These are phyloP conservation scores for Apeira syringaria DNA, from an alignment of 2,888 invertebrate species.

Conservation along the genomic window DNA sequence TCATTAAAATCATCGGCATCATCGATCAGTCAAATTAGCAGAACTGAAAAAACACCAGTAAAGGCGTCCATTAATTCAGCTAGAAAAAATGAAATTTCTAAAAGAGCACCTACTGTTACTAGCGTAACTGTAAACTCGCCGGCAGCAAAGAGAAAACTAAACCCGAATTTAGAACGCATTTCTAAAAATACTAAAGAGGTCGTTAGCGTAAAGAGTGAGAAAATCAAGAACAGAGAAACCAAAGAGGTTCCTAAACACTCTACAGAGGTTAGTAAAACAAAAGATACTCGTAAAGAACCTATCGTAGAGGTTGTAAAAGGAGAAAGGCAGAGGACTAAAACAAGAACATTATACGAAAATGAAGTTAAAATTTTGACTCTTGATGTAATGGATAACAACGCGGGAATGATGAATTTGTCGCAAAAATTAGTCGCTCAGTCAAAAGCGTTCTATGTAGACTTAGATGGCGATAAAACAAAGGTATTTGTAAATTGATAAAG, in stretches of 20 bases:
- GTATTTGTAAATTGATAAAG: slow-evolving; percentile 13
- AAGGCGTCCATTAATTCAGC: slow-evolving; percentile 31
- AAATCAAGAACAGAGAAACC: slow-evolving; percentile 15
- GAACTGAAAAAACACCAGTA: slow-evolving; percentile 21
- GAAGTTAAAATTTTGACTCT: slow-evolving; percentile 67
- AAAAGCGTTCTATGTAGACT: slow-evolving; percentile 67
- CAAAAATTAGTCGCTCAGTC: slow-evolving; percentile 58
- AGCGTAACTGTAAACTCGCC: slow-evolving; percentile 70
- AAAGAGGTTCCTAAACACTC: slow-evolving; percentile 14
- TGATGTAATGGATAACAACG: slow-evolving; percentile 61
- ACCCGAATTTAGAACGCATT: slow-evolving; percentile 32
- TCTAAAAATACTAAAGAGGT: slow-evolving; percentile 19
- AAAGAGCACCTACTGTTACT: slow-evolving; percentile 41
- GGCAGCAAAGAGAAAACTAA: slow-evolving; percentile 43
- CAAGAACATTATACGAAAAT: slow-evolving; percentile 69
- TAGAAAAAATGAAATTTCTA: slow-evolving; percentile 33
- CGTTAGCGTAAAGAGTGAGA: slow-evolving; percentile 21
- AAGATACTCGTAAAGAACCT: slow-evolving; percentile 18
- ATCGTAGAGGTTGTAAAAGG: slow-evolving; percentile 23
- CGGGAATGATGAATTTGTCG: slow-evolving; percentile 60
- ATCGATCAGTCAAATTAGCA: slow-evolving; percentile 43
- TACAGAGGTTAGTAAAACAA: slow-evolving; percentile 11
- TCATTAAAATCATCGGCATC: slow-evolving; percentile 60
- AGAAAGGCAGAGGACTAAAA: slow-evolving; percentile 59
- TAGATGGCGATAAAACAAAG: slow-evolving; percentile 48